These are phyloP conservation scores for Schizopygopsis pylzovi DNA, from an alignment of 2,797 vertebrate genomes.

Conservation along the genomic window DNA sequence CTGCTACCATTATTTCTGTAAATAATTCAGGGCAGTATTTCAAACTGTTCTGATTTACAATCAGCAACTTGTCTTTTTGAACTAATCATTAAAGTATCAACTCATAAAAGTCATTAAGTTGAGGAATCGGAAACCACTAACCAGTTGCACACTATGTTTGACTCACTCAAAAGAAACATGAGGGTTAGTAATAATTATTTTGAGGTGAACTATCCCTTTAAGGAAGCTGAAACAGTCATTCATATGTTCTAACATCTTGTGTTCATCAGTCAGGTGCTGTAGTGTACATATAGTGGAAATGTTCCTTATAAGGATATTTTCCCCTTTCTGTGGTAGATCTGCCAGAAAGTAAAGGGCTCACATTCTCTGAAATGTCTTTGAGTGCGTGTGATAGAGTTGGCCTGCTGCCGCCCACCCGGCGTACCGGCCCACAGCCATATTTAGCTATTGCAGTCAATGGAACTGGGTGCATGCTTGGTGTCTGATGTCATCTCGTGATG, in stretches of 20 bases:
- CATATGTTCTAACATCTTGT: conserved; percentile 25
- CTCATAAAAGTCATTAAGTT: neutral
- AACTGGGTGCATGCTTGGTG: conserved; percentile 53
- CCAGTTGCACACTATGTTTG: neutral
- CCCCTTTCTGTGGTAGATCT: conserved; percentile 38
- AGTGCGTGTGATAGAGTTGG: conserved; percentile 61
- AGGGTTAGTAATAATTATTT: neutral
- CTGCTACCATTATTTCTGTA: neutral
- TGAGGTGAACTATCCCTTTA: conserved; percentile 4
- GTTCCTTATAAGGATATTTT: conserved; percentile 61
- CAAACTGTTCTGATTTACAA: neutral
- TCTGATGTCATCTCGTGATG: conserved; percentile 63
- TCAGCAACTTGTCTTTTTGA: neutral
- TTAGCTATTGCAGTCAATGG: conserved; percentile 68
- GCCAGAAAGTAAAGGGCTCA: conserved; percentile 38
- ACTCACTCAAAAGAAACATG: neutral
- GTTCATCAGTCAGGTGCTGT: conserved; percentile 30
- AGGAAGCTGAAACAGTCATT: neutral
- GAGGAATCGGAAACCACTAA: neutral
- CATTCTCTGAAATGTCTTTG: conserved; percentile 54
- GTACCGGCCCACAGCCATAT: conserved; percentile 62
- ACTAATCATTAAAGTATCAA: neutral
- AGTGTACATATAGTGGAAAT: conserved; percentile 34
- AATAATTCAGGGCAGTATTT: neutral
- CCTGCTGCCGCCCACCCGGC: conserved; percentile 42